These are phyloP conservation scores for Cynaeus angustus DNA, from an alignment of 2,888 invertebrate genomes.

Conservation along the genomic window DNA sequence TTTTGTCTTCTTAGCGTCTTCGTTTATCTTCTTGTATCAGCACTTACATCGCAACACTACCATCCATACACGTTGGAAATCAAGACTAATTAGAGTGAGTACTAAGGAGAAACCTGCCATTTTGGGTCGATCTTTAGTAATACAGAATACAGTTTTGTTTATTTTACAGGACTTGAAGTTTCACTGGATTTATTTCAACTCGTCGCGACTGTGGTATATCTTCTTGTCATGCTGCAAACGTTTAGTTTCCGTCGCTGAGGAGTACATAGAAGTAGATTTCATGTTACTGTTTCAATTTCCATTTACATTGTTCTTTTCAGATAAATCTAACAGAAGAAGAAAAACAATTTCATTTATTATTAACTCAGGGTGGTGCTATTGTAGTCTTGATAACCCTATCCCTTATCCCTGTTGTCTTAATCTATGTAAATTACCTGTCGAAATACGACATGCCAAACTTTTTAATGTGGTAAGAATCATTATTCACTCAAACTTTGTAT, in stretches of 20 bases:
- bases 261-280: constrained; percentile 54
- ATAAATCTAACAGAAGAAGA: constrained; percentile 52
- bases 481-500: not conserved
- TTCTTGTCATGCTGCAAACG: constrained; percentile 59
- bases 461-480: constrained; percentile 65
- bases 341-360: constrained; percentile 55
- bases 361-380: constrained; percentile 56
- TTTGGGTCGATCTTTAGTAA: too few species aligned
- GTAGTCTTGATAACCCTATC: constrained; percentile 55
- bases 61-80: constrained; percentile 57
- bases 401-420: constrained; percentile 59
- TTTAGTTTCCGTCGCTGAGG: constrained; percentile 51
- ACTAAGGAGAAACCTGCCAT: not conserved
- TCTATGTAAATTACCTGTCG: constrained; percentile 57
- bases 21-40: constrained; percentile 57
- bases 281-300: not conserved
- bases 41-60: constrained; percentile 57
- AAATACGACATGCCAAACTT: constrained; percentile 64
- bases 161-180: constrained; percentile 63
- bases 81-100: constrained; percentile 59
- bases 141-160: too few species aligned
- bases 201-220: constrained; percentile 64
- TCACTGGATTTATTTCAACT: constrained; percentile 67
- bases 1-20: constrained; percentile 57
- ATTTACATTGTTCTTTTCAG: constrained; percentile 32